Evolutionary conservation across 2,797 vertebrate species (phyloP).

Genomic region (Apogon hyalosoma): DNA sequence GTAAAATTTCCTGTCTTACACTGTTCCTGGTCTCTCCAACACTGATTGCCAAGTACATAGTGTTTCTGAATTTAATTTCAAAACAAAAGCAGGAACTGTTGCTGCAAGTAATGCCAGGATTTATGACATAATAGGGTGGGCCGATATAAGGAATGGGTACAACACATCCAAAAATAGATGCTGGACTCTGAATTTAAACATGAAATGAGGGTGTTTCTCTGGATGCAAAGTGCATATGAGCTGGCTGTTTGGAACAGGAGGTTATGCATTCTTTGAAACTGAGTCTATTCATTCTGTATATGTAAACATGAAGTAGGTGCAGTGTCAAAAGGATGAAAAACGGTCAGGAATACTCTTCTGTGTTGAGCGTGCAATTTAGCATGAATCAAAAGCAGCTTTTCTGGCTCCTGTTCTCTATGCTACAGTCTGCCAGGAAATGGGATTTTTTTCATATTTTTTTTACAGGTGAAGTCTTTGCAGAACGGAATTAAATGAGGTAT

Average conservation of each 20-base stretch:
- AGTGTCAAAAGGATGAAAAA: conserved; percentile 76
- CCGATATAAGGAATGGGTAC: conserved; percentile 48
- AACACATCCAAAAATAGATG: conserved; percentile 67
- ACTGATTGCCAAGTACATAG: conserved; percentile 34
- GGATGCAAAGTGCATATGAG: conserved; percentile 32
- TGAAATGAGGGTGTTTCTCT: conserved; percentile 63
- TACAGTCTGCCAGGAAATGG: conserved; percentile 81
- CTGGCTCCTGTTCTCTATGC: conserved; percentile 73
- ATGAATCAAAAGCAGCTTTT: conserved; percentile 85
- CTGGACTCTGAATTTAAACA: conserved; percentile 47
- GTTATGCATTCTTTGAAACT: conserved; percentile 42
- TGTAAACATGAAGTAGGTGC: conserved; percentile 64
- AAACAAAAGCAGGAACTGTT: conserved; percentile 71
- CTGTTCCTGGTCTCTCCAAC: no score
- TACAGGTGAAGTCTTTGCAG: conserved; percentile 82
- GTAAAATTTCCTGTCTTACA: no score
- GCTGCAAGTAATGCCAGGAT: conserved; percentile 45
- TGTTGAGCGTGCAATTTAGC: conserved; percentile 82
- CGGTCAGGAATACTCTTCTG: conserved; percentile 75
- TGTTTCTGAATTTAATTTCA: conserved; percentile 36
- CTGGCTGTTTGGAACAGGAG: conserved; percentile 43
- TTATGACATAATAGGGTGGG: conserved; percentile 72
- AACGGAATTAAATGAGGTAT: conserved; percentile 84
- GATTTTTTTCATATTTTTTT: conserved; percentile 74
- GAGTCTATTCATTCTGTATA: conserved; percentile 32